Evolutionary conservation across 2,888 invertebrate species (phyloP), one percentile per base, ranked within the genome.

Genomic region (Caenorhabditis sp.): DNA sequence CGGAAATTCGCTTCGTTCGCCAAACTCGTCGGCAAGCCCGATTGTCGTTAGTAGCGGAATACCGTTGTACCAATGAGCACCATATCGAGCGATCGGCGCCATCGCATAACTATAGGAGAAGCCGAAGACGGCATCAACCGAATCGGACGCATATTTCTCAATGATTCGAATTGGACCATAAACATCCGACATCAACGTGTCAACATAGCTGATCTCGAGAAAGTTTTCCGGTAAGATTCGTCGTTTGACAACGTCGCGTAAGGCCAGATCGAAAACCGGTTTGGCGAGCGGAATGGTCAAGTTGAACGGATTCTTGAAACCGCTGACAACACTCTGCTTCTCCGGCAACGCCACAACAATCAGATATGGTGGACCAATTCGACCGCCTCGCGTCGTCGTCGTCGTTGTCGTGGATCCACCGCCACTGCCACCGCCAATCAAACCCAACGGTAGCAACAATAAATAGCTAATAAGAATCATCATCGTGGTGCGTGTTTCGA

Each of bases 91-190:
- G 14, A 94, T 93, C 4, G 94, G 94, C 0, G 94, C 94, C 85
- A 94, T 91, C 8, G 93, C 93, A 89, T 94, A 94, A 86, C 93
- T 93, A 88, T 93, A 94, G n/a, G 94, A 92, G 49, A 94, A 92
- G 0, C 94, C 94, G 88, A 94, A 91, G 84, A 94, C 93, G 8
- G 92, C 93, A 89, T 94, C 93, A 91, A 92, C 86, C 89, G 81
- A 80, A 27, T 69, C 57, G 55, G 77, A 69, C 57, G 84, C 85
- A 67, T 87, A 86, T 53, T 79, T 82, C 27, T 86, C 81, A 59
- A 86, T 81, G 67, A 86, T 77, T 49, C 78, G 73, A 64, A 87
- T 85, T 14, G 86, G 86, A 1, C 84, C 86, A 58, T 84, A 62
- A 10, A 86, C 81, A 66, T 86, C 86, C 36, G 79, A 79, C 1